These are phyloP conservation scores for Tetragnatha montana DNA, from an alignment of 2,888 invertebrate species.

Conservation along the genomic window DNA sequence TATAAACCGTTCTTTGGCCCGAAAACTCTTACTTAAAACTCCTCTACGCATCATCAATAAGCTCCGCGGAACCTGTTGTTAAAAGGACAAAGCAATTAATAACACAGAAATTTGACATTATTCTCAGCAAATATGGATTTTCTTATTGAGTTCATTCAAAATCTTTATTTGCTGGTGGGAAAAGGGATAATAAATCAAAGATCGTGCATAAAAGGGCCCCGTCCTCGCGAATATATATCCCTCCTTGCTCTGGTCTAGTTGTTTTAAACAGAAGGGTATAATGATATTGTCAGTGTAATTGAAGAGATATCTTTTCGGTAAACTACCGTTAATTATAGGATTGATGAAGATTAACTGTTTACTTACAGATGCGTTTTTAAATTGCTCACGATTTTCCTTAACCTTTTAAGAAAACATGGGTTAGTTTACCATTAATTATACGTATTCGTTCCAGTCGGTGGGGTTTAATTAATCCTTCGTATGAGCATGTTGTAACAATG, in stretches of 20 bases:
- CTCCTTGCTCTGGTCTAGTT: not conserved
- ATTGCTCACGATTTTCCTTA: not conserved
- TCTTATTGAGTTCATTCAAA: slow-evolving; percentile 46
- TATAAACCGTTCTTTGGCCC: slow-evolving; percentile 14
- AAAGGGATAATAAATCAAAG: slow-evolving; percentile 13
- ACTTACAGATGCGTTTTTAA: not conserved
- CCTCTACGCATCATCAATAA: slow-evolving; percentile 48
- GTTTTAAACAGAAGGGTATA: not conserved
- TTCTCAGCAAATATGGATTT: slow-evolving; percentile 58
- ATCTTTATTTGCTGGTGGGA: slow-evolving; percentile 26
- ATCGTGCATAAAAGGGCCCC: slow-evolving; percentile 9
- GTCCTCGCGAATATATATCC: not conserved
- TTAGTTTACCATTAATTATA: not conserved
- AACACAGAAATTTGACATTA: slow-evolving; percentile 42
- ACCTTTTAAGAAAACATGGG: not conserved
- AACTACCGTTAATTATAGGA: slow-evolving; percentile 1
- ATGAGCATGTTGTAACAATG: no score
- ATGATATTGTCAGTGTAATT: not conserved
- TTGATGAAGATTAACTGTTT: not conserved
- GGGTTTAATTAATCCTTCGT: not conserved
- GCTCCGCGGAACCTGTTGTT: slow-evolving; percentile 47
- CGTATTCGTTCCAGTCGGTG: not conserved
- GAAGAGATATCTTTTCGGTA: not conserved
- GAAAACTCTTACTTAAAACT: slow-evolving; percentile 45
- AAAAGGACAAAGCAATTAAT: slow-evolving; percentile 43